Base-by-base conservation (phyloP, 2,888 invertebrate species). In the Adelognathus sp. region DNA sequence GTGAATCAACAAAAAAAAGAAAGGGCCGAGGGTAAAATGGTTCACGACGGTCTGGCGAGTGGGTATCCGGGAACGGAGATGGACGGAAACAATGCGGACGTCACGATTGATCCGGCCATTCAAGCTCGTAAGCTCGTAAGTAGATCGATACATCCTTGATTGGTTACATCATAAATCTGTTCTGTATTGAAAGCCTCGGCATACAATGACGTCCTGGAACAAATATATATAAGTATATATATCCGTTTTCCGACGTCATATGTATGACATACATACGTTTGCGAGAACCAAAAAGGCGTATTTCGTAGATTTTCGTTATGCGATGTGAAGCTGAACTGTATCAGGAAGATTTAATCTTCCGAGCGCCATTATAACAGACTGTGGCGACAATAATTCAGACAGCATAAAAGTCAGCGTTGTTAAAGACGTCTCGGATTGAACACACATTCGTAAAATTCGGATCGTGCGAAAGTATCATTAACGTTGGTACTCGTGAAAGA, bases 41-140 rank as follows among this genome's bases (percentile, higher is more conserved):
- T 78, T 70, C 33, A 74, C 73, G 39, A 27, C 52, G 70, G 64
- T 29, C 31, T 46, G 18, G 74, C 64, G 36, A 64, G 60, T 60
- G 70, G 52, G 31, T 61, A 54, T 52, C 58, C 64, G n/a, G 14
- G 61, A 14, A 6, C 54, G 27, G 52, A 33, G 44, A 74, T 64
- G 70, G 64, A 70, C 16, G 74, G 36, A 60, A 66, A 74, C 36
- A 50, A 24, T n/a, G 41, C 33, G 11, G 52, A 64, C 58, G 44
- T 60, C 27, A 4, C 58, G 39, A 56, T 44, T 44, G 79, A 79
- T 75, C 74, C 79, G 36, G 61, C 74, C 21, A 79, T 75, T 74
- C 44, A 71, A 54, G 74, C 71, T 60, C 74, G 74, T 16, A 75
- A 79, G 66, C 70, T 79, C 70, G 79, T 79, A 71, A 79, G 79